Percentiles rank a stretch among this genome's conserved stretches.
Conservation (phyloP, 2,113 vertebrate genomes). For the Phoenicopterus ruber region DNA sequence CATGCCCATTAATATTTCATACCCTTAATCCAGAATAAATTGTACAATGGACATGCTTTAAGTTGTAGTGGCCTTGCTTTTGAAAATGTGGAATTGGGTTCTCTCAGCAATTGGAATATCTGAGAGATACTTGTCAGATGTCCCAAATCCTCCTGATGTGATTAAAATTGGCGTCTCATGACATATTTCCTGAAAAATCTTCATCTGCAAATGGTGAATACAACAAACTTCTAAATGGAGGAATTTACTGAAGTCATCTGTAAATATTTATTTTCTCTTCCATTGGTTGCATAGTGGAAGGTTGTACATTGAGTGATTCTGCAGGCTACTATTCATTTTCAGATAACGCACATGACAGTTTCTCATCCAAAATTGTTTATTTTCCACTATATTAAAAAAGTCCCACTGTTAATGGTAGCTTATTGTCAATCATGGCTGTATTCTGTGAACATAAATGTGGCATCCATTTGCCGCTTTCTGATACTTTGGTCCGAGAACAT, state of each 20-base stretch:
- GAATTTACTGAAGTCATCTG: background rate
- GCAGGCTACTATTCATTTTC: background rate
- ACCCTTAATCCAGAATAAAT: background rate
- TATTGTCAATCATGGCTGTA: background rate
- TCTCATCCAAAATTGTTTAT: background rate
- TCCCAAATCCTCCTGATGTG: background rate
- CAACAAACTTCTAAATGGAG: background rate
- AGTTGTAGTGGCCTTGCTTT: background rate
- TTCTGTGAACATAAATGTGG: background rate
- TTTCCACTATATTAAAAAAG: background rate
- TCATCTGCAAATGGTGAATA: background rate
- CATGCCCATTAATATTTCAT: background rate
- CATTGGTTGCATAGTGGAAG: background rate
- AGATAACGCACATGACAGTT: background rate
- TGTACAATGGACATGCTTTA: background rate
- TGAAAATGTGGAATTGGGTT: background rate
- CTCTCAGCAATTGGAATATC: background rate
- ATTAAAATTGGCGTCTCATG: background rate
- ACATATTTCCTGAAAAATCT: background rate
- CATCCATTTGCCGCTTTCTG: conserved; percentile 23
- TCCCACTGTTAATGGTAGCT: background rate
- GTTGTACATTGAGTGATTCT: background rate
- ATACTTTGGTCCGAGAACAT: conserved; percentile 27
- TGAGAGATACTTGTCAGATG: background rate
- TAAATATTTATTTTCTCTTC: background rate